Evolutionary conservation across 2,113 vertebrate species (phyloP), one percentile per base, ranked within the genome.

Genomic region (Asarcornis scutulata): DNA sequence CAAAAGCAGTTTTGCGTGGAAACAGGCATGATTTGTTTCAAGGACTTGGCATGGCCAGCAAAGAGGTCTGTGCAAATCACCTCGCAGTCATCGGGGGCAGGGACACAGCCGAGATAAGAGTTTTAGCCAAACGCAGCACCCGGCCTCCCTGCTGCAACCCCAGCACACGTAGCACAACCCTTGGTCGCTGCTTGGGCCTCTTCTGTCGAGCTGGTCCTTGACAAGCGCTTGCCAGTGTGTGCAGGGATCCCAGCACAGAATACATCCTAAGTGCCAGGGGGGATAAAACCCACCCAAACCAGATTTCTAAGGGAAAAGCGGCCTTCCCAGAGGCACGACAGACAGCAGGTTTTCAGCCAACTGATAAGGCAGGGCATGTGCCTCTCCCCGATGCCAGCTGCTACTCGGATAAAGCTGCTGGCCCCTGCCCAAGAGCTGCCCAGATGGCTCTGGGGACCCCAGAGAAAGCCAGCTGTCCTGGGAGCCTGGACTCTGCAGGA

Each of bases 21-120:
- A 72, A 42, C 34, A 0, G 2, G 42, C 15, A 68, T 0, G 6
- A 69, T n/a, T 62, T 53, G 26, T 53, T 68, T 17, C 44, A 55
- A 75, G 63, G 52, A 18, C 34, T n/a, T 18, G 5, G 23, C 8
- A 8, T 1, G 13, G 56, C 36, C 46, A 55, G 56, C 0, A 0
- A 77, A 53, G 59, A 36, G 23, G 52, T 17, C n/a, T 20, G 42
- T 1, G 25, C 3, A 1, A 63, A 66, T 25, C 22, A 13, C 23
- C 44, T 40, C 40, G 52, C 27, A 23, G 2, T 40, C n/a, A 21
- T 20, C 3, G 0, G 0, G 52, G 42, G 48, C 5, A 62, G 36
- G 66, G 64, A 31, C 1, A 2, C 60, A 31, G 56, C 17, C 32
- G 42, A 77, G 85, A 7, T 32, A 16, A 75, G 77, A 60, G 72